phyloP scores from a whole-genome alignment of 1,140 invertebrate species.

The Anoplolepis gracilipes region DNA sequence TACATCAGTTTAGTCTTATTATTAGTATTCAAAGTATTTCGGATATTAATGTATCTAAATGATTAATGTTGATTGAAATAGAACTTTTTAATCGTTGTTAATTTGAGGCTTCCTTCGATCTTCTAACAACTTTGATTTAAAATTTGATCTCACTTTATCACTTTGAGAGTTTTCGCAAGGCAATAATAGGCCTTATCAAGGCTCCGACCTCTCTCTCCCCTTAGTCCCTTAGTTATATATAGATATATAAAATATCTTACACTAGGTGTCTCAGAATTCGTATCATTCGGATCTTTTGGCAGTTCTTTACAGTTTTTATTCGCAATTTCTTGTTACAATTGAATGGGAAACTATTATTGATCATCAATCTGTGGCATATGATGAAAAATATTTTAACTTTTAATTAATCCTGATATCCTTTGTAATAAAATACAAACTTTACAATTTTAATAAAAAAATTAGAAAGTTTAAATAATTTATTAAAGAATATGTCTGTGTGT shows the following conservation, averaged over 20 bases:
- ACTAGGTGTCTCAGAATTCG: not conserved
- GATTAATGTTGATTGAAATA: not conserved
- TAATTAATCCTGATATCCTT: not conserved
- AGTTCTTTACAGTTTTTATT: not conserved
- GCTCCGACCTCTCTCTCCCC: not conserved
- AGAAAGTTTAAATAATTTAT: not conserved
- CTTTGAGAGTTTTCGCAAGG: constrained; percentile 41
- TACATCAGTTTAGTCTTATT: too few relatives aligned
- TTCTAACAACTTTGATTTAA: constrained; percentile 55
- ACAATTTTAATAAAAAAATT: not conserved
- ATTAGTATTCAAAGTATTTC: too few relatives aligned
- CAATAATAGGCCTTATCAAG: constrained; percentile 61
- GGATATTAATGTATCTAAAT: not conserved
- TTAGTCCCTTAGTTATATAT: too few relatives aligned
- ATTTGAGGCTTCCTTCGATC: constrained; percentile 25
- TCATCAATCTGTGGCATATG: not conserved
- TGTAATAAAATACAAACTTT: not conserved
- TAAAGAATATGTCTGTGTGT: not conserved
- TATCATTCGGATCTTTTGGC: not conserved
- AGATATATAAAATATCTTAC: constrained; percentile 16
- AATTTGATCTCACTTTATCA: constrained; percentile 62
- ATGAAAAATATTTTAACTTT: not conserved
- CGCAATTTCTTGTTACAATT: not conserved
- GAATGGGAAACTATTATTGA: not conserved
- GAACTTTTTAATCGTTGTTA: not conserved